A percentile compares a stretch with the other conserved stretches of the same genome.
phyloP scores from a whole-genome alignment of 2,797 vertebrate species.

The Anguilla megastoma region DNA sequence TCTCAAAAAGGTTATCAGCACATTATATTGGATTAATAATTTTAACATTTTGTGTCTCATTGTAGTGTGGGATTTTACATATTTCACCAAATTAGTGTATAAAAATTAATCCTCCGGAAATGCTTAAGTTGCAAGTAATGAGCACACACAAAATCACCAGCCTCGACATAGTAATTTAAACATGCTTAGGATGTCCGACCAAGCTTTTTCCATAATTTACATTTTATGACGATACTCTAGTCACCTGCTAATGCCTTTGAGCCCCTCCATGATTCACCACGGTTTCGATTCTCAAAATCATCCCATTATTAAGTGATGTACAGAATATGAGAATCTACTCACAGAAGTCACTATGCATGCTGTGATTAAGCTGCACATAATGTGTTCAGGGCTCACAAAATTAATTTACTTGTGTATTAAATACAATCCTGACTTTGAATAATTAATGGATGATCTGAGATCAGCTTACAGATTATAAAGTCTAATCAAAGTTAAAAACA shows the following conservation, averaged over 20 bases:
- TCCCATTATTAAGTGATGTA: not conserved
- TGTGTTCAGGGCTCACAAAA: not conserved
- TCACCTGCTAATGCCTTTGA: not conserved
- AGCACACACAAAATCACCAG: not conserved
- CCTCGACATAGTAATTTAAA: not conserved
- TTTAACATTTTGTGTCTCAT: not conserved
- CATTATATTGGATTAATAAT: not conserved
- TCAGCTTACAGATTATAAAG: no score
- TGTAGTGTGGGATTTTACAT: not conserved
- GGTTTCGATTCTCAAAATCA: no score
- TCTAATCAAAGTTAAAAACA: no score
- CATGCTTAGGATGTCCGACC: not conserved
- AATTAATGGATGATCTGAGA: no score
- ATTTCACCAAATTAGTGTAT: not conserved
- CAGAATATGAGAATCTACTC: not conserved
- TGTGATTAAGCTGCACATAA: not conserved
- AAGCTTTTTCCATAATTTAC: not conserved
- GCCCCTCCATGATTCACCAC: no score
- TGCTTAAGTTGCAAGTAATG: not conserved
- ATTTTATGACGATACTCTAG: not conserved
- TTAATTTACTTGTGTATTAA: not conserved
- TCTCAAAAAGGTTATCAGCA: not conserved
- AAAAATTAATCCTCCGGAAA: not conserved
- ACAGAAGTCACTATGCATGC: not conserved
- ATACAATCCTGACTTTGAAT: no score